Evolutionary conservation across 2,113 vertebrate genomes (phyloP).

Genomic region (Ginglymostoma cirratum): DNA sequence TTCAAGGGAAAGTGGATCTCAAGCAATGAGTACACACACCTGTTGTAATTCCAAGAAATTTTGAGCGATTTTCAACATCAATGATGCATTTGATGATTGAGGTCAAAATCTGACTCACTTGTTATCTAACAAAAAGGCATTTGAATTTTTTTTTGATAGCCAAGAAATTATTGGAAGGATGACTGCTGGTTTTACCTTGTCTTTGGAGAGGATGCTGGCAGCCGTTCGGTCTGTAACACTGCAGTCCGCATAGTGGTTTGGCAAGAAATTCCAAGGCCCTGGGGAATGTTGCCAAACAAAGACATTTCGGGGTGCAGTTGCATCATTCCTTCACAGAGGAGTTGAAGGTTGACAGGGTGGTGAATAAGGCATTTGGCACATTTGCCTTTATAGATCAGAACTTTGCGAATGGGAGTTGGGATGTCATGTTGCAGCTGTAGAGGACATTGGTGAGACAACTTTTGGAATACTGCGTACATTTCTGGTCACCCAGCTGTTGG

Average conservation of each 20-base stretch:
- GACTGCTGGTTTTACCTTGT: background rate
- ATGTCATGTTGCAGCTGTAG: too few species aligned
- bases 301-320: too few species aligned
- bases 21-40: background rate
- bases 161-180: background rate
- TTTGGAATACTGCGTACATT: too few species aligned
- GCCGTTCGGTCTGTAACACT: background rate
- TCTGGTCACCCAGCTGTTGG: too few species aligned
- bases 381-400: too few species aligned
- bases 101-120: background rate
- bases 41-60: background rate
- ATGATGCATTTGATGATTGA: background rate
- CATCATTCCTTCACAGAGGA: too few species aligned
- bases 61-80: background rate
- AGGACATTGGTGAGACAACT: too few species aligned
- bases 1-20: background rate
- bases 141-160: background rate
- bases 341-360: too few species aligned
- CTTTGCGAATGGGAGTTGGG: too few species aligned
- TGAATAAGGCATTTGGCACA: too few species aligned
- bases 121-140: background rate
- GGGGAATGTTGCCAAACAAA: too few species aligned
- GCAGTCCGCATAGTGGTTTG: background rate
- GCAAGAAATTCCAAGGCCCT: background rate
- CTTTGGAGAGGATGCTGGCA: background rate